Evolutionary conservation across 2,888 invertebrate species (phyloP), one percentile per base, ranked within the genome.

Genomic region (Eupelmus urozonus): DNA sequence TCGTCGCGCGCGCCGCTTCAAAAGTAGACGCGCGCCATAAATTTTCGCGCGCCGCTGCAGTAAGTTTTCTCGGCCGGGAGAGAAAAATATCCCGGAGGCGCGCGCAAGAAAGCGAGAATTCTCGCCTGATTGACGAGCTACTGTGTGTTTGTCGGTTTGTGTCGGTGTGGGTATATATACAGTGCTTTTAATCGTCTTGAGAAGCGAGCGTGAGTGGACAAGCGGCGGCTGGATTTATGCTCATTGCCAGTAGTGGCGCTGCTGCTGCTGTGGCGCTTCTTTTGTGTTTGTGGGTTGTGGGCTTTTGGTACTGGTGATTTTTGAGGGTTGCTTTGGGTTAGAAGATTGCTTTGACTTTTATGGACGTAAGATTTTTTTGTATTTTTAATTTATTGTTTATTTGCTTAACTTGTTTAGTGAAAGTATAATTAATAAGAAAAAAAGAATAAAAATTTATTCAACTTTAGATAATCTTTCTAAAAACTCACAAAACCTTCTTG

Each of bases 111-210:
- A 65, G 57, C 27, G 76, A 65, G 73, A 55, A 76, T 71, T 72
- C 71, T 25, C 59, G 9, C 20, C 73, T 78, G 78, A 78, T 78
- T 65, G 78, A 78, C 74, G 78, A 70, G 25, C 27, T 62, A 59
- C 11, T 20, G 18, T 63, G 27, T 27, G 27, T n/a, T 11, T 18
- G 27, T 18, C 11, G 2, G 27, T 40, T 2, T 42, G 13, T 20
- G n/a, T 45, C n/a, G n/a, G n/a, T n/a, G 40, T 23, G 45, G 3
- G 42, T 16, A 51, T 55, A 40, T 42, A 40, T n/a, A 40, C 18
- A n/a, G 20, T 34, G 23, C 71, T 60, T 60, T 71, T 70, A 59
- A 71, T 59, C 59, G 69, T 59, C 69, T 45, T 70, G 57, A 9
- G 34, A 34, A 34, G 34, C 3, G 9, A 34, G 5, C 34, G 9